Conservation (phyloP, 2,113 vertebrate genomes). For the Gymnorhina tibicen region DNA sequence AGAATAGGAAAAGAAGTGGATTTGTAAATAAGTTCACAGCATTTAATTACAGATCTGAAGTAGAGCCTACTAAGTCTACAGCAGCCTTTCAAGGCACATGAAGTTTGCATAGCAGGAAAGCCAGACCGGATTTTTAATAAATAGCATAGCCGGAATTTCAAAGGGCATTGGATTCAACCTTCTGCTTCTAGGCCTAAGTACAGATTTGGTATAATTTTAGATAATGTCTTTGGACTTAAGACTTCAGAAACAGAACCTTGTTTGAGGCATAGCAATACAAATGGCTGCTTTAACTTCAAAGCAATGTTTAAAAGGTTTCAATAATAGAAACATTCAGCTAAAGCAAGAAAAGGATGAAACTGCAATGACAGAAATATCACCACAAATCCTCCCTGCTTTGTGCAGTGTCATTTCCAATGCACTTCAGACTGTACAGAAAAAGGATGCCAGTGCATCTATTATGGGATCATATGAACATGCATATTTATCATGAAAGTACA, state of each 20-base stretch:
- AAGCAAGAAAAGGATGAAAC: not conserved
- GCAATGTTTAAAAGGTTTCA: not conserved
- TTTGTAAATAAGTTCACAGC: not conserved
- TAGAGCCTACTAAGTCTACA: not conserved
- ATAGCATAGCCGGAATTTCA: not conserved
- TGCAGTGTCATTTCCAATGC: not conserved
- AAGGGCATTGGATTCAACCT: not conserved
- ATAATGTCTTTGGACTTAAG: not conserved
- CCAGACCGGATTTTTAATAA: not conserved
- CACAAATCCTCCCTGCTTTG: not conserved
- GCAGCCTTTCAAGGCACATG: not conserved
- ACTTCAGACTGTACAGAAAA: not conserved
- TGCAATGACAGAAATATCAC: not conserved
- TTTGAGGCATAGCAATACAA: not conserved
- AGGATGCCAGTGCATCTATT: not conserved
- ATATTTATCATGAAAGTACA: not conserved
- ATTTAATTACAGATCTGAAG: slow-evolving; percentile 5
- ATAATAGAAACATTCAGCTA: not conserved
- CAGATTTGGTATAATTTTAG: not conserved
- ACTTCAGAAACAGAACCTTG: not conserved
- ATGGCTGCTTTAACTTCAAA: not conserved
- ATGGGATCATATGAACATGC: not conserved
- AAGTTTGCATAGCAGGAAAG: not conserved
- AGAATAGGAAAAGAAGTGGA: not conserved
- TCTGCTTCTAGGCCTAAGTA: not conserved